Base-by-base conservation (phyloP, 2,113 vertebrate genomes). In the Leptobrachium leishanense region DNA sequence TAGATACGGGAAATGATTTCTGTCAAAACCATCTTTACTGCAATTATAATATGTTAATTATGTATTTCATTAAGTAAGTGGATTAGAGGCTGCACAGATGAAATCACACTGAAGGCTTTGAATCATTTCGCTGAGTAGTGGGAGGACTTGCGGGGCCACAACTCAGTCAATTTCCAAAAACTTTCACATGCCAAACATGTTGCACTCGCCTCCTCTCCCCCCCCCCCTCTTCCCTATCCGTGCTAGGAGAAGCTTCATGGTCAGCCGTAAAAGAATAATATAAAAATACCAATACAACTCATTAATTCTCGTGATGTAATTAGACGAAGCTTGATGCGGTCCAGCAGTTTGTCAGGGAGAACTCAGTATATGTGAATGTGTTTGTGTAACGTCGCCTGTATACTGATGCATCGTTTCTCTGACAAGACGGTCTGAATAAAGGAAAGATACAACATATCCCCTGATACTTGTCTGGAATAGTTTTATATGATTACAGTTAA, bases 41-140 rank as follows among this genome's bases (percentile, higher is more conserved):
- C 96, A 98, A 98, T 98, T 98, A 98, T 98, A 98, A 98, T 98
- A 98, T 98, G 96, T 98, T 98, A 98, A 98, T 98, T 98, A 98
- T 91, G 89, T 98, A 97, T 98, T 98, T 98, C 96, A 98, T 98
- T 98, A 98, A 97, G 95, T 94, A 96, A 96, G 95, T 95, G 97
- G 96, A 98, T 98, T 96, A 96, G 94, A 95, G 92, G 86, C 91
- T 91, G 90, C 90, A 92, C 95, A 95, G 93, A 95, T 92, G 95
- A 94, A 92, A 93, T 95, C 93, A 95, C 86, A 89, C 91, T 93
- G 90, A 88, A 89, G 88, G 89, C 90, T 92, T 88, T 93, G 90
- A 91, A 94, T 90, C 91, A 90, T 91, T 90, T 87, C 20, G 89
- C 92, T 76, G 91, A 89, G 91, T 87, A 82, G 84, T 87, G 90